A percentile compares a stretch with the other conserved stretches of the same genome.
These are phyloP conservation scores for Proterorhinus semilunaris DNA, from an alignment of 2,113 vertebrate species.

Conservation along the genomic window DNA sequence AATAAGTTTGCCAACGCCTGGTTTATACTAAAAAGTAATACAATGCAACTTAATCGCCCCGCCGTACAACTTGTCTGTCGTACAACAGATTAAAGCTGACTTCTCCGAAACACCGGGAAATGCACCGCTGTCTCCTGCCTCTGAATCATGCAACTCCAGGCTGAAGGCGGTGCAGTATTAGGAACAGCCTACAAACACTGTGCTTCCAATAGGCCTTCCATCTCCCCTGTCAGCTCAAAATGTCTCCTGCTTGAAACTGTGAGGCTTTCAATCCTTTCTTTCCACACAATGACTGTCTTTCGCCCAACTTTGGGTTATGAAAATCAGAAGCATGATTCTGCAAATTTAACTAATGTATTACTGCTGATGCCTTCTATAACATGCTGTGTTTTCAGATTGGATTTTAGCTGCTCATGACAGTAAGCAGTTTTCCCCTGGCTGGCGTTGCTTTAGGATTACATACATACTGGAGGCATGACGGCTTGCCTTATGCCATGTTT, in stretches of 20 bases:
- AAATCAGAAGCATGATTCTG: constrained; percentile 17
- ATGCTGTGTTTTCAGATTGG: constrained; percentile 36
- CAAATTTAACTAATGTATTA: constrained; percentile 35
- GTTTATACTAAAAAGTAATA: no score
- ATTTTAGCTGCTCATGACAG: constrained; percentile 16
- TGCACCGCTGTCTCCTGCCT: constrained; percentile 25
- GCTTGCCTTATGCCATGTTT: constrained; percentile 20
- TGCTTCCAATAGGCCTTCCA: constrained; percentile 42
- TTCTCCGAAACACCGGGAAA: constrained; percentile 24
- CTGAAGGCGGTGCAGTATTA: constrained; percentile 39
- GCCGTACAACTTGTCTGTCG: constrained; percentile 11
- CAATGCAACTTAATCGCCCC: no score
- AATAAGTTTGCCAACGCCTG: no score
- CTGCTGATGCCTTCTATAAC: constrained; percentile 33
- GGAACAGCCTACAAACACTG: constrained; percentile 34
- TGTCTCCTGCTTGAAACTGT: constrained; percentile 45
- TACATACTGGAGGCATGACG: constrained; percentile 22
- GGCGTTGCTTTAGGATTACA: constrained; percentile 20
- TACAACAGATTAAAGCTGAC: constrained; percentile 18
- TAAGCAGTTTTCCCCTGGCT: constrained; percentile 37
- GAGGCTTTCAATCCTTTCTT: constrained; percentile 39
- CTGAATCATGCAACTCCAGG: constrained; percentile 46
- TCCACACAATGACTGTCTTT: constrained; percentile 25
- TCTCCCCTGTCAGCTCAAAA: constrained; percentile 62
- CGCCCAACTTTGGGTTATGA: constrained; percentile 21